These are phyloP conservation scores for Seladonia tumulorum DNA, from an alignment of 2,888 invertebrate genomes.

Conservation along the genomic window DNA sequence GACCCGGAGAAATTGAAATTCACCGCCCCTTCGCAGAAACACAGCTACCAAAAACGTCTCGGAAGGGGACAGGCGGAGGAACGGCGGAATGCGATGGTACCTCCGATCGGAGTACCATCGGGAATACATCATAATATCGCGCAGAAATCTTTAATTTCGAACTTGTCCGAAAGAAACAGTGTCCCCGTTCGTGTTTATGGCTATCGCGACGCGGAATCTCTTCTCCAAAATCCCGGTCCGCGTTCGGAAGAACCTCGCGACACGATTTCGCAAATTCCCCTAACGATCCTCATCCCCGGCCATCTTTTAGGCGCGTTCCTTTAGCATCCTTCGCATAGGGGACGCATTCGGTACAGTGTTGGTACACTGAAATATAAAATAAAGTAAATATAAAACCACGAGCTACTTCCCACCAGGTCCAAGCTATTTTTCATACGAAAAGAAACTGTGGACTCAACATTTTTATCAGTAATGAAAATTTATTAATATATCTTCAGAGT, in stretches of 20 bases:
- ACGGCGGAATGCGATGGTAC: not conserved
- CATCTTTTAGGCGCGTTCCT: not conserved
- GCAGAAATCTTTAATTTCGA: slow-evolving; percentile 54
- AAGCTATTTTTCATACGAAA: too few relatives aligned
- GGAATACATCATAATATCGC: slow-evolving; percentile 44
- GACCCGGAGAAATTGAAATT: slow-evolving; percentile 12
- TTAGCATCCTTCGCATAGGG: too few relatives aligned
- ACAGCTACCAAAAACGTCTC: slow-evolving; percentile 22
- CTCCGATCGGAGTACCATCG: slow-evolving; percentile 3
- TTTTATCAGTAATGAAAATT: too few relatives aligned
- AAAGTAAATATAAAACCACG: too few relatives aligned
- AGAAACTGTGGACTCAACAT: too few relatives aligned
- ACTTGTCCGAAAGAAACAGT: slow-evolving; percentile 40
- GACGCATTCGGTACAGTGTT: not conserved
- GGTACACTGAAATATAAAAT: too few relatives aligned
- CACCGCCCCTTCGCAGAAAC: not conserved
- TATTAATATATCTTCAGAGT: too few relatives aligned
- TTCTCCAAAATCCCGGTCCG: slow-evolving; percentile 2
- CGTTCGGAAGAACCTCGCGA: not conserved
- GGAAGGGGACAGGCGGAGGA: not conserved
- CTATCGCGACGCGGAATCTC: slow-evolving; percentile 38
- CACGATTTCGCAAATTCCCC: slow-evolving; percentile 39
- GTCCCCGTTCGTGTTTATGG: not conserved
- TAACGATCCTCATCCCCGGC: slow-evolving; percentile 13
- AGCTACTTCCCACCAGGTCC: too few relatives aligned